Conservation (phyloP, 1,140 invertebrate genomes). For the Nephila pilipes region DNA sequence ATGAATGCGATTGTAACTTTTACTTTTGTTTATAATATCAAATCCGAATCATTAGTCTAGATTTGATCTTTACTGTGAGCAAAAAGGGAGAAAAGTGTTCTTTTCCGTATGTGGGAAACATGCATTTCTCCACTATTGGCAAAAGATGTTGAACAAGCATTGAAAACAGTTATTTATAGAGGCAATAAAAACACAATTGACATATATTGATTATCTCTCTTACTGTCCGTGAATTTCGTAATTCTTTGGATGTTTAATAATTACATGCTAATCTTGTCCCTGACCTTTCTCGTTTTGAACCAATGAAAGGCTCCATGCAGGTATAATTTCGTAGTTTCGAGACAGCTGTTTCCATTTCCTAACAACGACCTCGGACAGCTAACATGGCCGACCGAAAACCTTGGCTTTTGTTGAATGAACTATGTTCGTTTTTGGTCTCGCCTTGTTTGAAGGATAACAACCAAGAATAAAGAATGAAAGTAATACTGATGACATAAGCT, state of each 20-base stretch:
- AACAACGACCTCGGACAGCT: slow-evolving; percentile 21
- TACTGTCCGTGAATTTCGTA: not conserved
- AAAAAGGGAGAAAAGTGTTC: not conserved
- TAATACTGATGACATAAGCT: slow-evolving; percentile 45
- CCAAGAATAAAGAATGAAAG: slow-evolving; percentile 40
- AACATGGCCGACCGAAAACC: slow-evolving; percentile 34
- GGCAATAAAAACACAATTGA: not conserved
- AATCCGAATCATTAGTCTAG: no score
- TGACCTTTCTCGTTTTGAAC: not conserved
- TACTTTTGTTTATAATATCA: no score
- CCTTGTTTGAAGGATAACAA: slow-evolving; percentile 51
- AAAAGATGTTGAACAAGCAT: not conserved
- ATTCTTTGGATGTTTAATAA: not conserved
- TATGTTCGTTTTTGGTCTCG: slow-evolving; percentile 19
- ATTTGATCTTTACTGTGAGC: no score
- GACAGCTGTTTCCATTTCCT: slow-evolving; percentile 34
- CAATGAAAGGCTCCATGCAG: not conserved
- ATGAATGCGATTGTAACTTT: no score
- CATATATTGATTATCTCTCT: not conserved
- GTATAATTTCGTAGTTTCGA: slow-evolving; percentile 35
- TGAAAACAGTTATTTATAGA: not conserved
- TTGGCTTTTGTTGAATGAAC: slow-evolving; percentile 59
- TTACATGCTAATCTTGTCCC: not conserved
- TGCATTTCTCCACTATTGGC: not conserved
- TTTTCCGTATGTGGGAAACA: not conserved